These are phyloP conservation scores for Eira barbara DNA, from an alignment of 2,113 vertebrate species.

Conservation along the genomic window DNA sequence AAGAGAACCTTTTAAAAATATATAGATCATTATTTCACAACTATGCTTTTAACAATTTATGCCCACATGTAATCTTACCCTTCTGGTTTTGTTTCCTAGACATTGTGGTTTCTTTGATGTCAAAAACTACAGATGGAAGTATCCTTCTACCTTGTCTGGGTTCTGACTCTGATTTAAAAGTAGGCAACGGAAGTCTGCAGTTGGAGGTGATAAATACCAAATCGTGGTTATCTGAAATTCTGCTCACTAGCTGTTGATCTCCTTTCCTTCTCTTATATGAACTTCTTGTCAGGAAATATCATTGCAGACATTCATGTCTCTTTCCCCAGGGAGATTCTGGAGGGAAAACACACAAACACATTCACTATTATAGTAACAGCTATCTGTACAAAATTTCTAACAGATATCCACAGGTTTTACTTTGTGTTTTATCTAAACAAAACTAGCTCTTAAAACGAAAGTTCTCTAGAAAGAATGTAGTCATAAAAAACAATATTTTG, in stretches of 20 bases:
- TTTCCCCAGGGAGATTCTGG: conserved; percentile 67
- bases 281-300: conserved; percentile 65
- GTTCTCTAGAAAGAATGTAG: neutral
- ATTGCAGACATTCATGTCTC: conserved; percentile 44
- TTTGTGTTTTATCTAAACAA: conserved; percentile 2
- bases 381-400: neutral
- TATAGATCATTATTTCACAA: neutral
- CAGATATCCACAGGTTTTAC: neutral
- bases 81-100: conserved; percentile 82
- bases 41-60: neutral
- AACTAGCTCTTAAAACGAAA: neutral
- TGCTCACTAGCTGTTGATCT: conserved; percentile 46
- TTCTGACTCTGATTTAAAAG: conserved; percentile 35
- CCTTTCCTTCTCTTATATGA: conserved; percentile 46
- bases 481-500: neutral
- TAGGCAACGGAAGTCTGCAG: neutral
- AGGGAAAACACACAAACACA: neutral
- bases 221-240: conserved; percentile 51
- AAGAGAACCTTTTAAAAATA: neutral
- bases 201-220: conserved; percentile 50
- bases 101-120: conserved; percentile 68
- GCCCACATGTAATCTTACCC: conserved; percentile 73
- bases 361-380: neutral
- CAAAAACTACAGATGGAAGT: neutral
- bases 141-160: conserved; percentile 24